Base-by-base conservation (phyloP, 2,888 invertebrate species). In the Pristionchus entomophagus region DNA sequence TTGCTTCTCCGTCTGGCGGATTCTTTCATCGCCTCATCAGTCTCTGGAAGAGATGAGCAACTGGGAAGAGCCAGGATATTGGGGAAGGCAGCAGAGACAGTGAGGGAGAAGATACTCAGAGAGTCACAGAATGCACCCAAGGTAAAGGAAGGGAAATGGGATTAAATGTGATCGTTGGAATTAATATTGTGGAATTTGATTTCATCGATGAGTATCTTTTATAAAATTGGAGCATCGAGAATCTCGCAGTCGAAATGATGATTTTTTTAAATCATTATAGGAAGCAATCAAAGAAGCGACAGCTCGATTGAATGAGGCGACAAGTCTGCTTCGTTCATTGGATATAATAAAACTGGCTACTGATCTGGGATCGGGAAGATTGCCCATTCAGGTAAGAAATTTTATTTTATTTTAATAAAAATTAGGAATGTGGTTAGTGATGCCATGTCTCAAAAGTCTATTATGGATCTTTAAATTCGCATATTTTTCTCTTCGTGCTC, bases 311-410 rank as follows among this genome's bases (percentile, higher is more conserved):
- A 10, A 14, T 3, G 59, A 26, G 41, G 29, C 49, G 0, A 22
- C 41, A 4, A 22, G 45, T 0, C 83, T 84, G 3, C 26, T 84
- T 12, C 83, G 83, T 0, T 84, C 83, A 19, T 49, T 84, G 45
- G 65, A 84, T 10, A 32, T 84, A n/a, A 84, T 84, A n/a, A 26
- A 5, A 32, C 45, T 84, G 65, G 83, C 38, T 86, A 86, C 73
- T 84, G 86, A 84, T 80, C 88, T 19, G 62, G 88, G 26, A 87
- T 90, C 59, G 88, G 88, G 69, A 88, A 88, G 29, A 78, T 84
- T 35, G 41, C 88, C 32, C n/a, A 84, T 84, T 69, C 84, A 84
- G 62, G 73, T 73, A 1, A 41, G 69, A 35, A 14, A 32, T 65
- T 35, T 8, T 5, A 12, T 6, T 51, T 45, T 26, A 41, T 62